phyloP scores from a whole-genome alignment of 2,113 vertebrate genomes.

The Paralichthys olivaceus region DNA sequence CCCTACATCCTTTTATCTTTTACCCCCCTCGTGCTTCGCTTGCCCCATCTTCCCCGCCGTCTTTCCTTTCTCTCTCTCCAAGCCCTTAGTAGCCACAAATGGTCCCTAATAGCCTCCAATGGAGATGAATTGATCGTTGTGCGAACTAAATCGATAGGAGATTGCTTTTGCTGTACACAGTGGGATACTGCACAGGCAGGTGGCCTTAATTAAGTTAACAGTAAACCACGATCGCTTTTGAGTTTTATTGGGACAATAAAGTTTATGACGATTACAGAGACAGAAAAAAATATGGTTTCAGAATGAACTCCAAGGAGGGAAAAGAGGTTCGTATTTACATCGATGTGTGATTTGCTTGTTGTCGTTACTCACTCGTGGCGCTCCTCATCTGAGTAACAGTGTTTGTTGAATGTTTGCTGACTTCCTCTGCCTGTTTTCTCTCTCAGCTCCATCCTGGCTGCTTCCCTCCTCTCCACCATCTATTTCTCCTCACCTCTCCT shows the following conservation, averaged over 20 bases:
- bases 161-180: conserved; percentile 77
- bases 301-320: conserved; percentile 13
- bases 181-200: conserved; percentile 61
- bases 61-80: conserved; percentile 48
- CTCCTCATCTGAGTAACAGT: conserved; percentile 50
- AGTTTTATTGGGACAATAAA: conserved; percentile 73
- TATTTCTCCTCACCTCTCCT: conserved; percentile 20
- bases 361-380: conserved; percentile 27
- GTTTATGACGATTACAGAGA: conserved; percentile 55
- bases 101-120: conserved; percentile 81
- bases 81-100: conserved; percentile 80
- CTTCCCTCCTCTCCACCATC: conserved; percentile 29
- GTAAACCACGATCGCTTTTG: conserved; percentile 65
- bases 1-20: conserved; percentile 44
- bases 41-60: conserved; percentile 37
- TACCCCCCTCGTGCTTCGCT: conserved; percentile 20
- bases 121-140: conserved; percentile 80
- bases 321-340: conserved; percentile 25
- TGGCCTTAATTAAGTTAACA: conserved; percentile 80
- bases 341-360: conserved; percentile 22
- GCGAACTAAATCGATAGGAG: conserved; percentile 75
- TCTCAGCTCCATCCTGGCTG: conserved; percentile 3
- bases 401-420: conserved; percentile 35
- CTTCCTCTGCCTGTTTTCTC: conserved; percentile 23
- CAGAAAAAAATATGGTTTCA: conserved; percentile 30